Evolutionary conservation across 1,140 invertebrate species (phyloP), one percentile per base, ranked within the genome.

Genomic region (Nebria ingens): DNA sequence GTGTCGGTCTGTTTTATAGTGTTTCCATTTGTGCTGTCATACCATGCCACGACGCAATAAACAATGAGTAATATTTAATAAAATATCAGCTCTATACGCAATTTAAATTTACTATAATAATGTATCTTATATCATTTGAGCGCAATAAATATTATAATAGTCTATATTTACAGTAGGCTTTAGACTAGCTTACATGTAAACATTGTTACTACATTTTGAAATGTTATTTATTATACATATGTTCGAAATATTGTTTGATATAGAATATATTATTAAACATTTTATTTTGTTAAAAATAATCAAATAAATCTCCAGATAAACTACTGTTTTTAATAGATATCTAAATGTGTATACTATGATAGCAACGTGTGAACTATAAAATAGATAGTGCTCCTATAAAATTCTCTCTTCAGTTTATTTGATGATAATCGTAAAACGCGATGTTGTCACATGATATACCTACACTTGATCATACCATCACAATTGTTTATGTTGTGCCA

Each of bases 301-400:
- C n/a, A n/a, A n/a, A n/a, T n/a, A n/a, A n/a, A n/a, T n/a, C n/a
- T n/a, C n/a, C n/a, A n/a, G n/a, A n/a, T n/a, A 34, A 34, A 34
- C 25, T 34, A 34, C 25, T 34, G 25, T 34, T 34, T n/a, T n/a
- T 34, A 34, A 34, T n/a, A n/a, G 25, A 34, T n/a, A 34, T 6
- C n/a, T 34, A 34, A 34, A 34, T 34, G 25, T 45, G 40, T 45
- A 17, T 45, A 45, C 17, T 12, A 45, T 45, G 17, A 12, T 12
- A 12, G 17, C 3, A 45, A 45, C 40, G 40, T 45, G 40, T 45
- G 40, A 45, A 45, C 40, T 45, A 45, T 45, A 45, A 45, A 45
- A 45, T 17, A 17, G 40, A 45, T 45, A 45, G 6, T 45, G 3
- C 17, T 9, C 15, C 40, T n/a, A n/a, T n/a, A 17, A 12, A 45